Evolutionary conservation across 2,888 invertebrate genomes (phyloP).

Genomic region (Drosophila fulvimacula): DNA sequence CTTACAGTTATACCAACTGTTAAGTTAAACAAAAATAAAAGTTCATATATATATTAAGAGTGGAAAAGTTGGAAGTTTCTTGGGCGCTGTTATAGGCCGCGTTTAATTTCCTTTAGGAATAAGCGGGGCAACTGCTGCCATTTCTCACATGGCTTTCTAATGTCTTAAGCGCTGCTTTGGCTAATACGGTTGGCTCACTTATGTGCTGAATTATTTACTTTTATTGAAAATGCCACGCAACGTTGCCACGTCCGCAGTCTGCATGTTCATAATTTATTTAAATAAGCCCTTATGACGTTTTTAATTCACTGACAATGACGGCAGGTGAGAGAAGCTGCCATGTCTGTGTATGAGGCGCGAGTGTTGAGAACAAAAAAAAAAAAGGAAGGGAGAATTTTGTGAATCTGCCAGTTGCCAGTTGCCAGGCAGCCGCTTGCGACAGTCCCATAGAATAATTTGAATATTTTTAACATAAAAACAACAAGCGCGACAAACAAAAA

Average conservation of each 20-base stretch:
- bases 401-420: conserved; percentile 15
- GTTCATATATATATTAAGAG: conserved; percentile 13
- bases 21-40: conserved; percentile 23
- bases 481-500: conserved; percentile 50
- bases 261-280: conserved; percentile 77
- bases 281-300: conserved; percentile 81
- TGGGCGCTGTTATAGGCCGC: conserved; percentile 21
- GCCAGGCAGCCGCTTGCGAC: conserved; percentile 48
- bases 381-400: not conserved
- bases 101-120: conserved; percentile 74
- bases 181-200: conserved; percentile 71
- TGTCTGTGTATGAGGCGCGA: not conserved
- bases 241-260: conserved; percentile 20
- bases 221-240: conserved; percentile 67
- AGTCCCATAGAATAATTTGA: conserved; percentile 67
- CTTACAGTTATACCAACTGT: conserved; percentile 12
- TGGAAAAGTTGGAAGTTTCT: conserved; percentile 53
- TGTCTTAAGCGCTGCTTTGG: conserved; percentile 53
- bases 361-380: not conserved
- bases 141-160: conserved; percentile 75
- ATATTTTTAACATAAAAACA: conserved; percentile 79
- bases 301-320: conserved; percentile 79
- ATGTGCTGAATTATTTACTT: conserved; percentile 72
- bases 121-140: conserved; percentile 48
- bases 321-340: conserved; percentile 12